A percentile compares a stretch with the other conserved stretches of the same genome.
Evolutionary conservation across 2,888 invertebrate genomes (phyloP).

Genomic region (Ernsta delagoae): DNA sequence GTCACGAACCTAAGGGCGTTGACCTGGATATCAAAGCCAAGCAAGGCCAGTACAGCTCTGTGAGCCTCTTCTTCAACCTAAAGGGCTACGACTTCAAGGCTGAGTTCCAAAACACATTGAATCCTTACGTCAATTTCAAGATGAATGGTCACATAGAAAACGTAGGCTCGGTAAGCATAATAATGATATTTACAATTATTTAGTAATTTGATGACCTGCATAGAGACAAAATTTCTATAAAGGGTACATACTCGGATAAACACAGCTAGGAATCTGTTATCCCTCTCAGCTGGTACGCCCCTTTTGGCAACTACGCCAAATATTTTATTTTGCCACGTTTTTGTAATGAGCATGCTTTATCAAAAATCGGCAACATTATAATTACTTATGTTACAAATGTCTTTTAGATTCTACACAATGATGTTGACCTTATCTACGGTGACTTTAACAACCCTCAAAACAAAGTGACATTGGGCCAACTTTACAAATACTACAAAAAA

Average conservation of each 20-base stretch:
- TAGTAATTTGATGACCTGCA: no score
- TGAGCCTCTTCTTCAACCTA: constrained; percentile 74
- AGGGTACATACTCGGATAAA: no score
- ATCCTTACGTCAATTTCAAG: constrained; percentile 86
- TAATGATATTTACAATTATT: no score
- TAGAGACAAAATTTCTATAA: no score
- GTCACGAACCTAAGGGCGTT: constrained; percentile 62
- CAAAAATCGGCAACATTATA: no score
- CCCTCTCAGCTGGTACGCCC: no score
- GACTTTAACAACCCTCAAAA: constrained; percentile 85
- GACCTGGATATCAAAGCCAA: constrained; percentile 80
- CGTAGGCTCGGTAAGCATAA: constrained; percentile 60
- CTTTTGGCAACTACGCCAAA: no score
- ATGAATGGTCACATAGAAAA: constrained; percentile 83
- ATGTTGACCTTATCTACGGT: constrained; percentile 83
- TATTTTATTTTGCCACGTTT: no score
- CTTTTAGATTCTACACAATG: constrained; percentile 66
- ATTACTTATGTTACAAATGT: background rate
- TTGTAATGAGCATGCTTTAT: no score
- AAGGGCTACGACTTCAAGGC: constrained; percentile 73
- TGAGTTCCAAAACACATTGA: constrained; percentile 84
- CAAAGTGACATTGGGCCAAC: constrained; percentile 78
- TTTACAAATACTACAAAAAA: constrained; percentile 65
- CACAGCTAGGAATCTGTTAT: no score
- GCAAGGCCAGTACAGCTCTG: constrained; percentile 76